Evolutionary conservation across 2,113 vertebrate species (phyloP).

Genomic region (Phrynosoma platyrhinos): DNA sequence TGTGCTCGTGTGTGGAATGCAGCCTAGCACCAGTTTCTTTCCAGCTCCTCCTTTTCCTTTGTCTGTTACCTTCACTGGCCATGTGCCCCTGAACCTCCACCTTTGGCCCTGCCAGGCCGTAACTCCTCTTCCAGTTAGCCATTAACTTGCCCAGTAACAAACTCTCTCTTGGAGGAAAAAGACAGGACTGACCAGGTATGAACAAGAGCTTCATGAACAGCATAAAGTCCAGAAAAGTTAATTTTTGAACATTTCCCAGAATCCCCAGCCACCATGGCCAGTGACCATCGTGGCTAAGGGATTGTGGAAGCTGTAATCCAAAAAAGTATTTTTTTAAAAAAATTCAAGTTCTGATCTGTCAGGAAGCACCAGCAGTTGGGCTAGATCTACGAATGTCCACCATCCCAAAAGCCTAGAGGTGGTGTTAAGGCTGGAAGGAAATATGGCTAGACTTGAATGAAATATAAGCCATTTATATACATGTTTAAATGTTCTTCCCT

Average conservation of each 20-base stretch:
- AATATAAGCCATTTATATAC: not conserved
- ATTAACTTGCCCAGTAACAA: conserved; percentile 74
- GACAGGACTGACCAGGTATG: not conserved
- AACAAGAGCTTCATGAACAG: not conserved
- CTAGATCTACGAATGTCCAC: too few species aligned
- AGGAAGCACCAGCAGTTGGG: too few species aligned
- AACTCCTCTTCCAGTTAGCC: conserved; percentile 57
- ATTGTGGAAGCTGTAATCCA: too few species aligned
- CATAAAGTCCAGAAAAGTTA: not conserved
- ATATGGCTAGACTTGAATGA: not conserved
- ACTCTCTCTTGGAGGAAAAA: conserved; percentile 25
- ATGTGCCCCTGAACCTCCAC: conserved; percentile 59
- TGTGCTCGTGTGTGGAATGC: not conserved
- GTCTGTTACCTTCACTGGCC: not conserved
- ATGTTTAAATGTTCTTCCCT: not conserved
- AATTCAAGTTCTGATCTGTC: too few species aligned
- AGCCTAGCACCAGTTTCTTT: not conserved
- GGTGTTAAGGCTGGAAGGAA: too few species aligned
- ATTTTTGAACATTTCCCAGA: too few species aligned
- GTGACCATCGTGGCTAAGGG: too few species aligned
- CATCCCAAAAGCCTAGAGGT: too few species aligned
- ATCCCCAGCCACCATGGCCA: too few species aligned
- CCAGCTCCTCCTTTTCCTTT: conserved; percentile 12
- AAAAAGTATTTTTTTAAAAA: too few species aligned
- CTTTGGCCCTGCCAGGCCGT: conserved; percentile 53